Evolutionary conservation across 2,113 vertebrate genomes (phyloP).

Genomic region (Epinephelus lanceolatus): DNA sequence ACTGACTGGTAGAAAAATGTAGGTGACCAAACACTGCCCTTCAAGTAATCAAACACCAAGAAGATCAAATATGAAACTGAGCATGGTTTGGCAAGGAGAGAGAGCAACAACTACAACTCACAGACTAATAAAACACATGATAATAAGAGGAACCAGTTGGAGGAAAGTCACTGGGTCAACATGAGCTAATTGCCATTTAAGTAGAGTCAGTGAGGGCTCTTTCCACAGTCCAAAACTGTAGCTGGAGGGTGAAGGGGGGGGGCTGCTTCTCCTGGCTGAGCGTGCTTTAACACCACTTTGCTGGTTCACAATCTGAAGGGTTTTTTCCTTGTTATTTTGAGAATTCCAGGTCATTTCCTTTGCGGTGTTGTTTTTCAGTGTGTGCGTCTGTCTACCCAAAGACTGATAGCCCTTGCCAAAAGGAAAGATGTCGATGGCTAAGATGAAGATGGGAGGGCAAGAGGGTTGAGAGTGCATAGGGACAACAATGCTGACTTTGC

Average conservation of each 20-base stretch:
- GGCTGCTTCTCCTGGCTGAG: constrained; percentile 47
- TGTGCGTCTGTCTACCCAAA: constrained; percentile 60
- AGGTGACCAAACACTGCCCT: constrained; percentile 70
- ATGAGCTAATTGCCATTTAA: constrained; percentile 52
- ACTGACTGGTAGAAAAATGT: constrained; percentile 67
- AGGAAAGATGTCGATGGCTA: constrained; percentile 61
- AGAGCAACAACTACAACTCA: constrained; percentile 56
- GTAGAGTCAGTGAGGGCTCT: constrained; percentile 53
- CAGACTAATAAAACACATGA: constrained; percentile 58
- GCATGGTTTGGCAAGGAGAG: constrained; percentile 54
- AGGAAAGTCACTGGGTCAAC: constrained; percentile 71
- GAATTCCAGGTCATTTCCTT: constrained; percentile 35
- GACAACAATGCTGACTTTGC: constrained; percentile 24
- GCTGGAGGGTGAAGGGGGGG: constrained; percentile 7
- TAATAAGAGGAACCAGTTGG: constrained; percentile 60
- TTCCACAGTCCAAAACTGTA: constrained; percentile 55
- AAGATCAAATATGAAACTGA: constrained; percentile 68
- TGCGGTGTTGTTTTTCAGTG: constrained; percentile 58
- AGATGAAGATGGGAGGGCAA: constrained; percentile 63
- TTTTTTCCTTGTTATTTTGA: constrained; percentile 35
- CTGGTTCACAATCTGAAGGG: constrained; percentile 45
- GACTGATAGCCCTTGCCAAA: constrained; percentile 81
- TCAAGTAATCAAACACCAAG: constrained; percentile 82
- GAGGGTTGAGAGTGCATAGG: constrained; percentile 31
- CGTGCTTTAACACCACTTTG: constrained; percentile 16